These are phyloP conservation scores for Meloidogyne chitwoodi DNA, from an alignment of 1,140 invertebrate species.

Conservation along the genomic window DNA sequence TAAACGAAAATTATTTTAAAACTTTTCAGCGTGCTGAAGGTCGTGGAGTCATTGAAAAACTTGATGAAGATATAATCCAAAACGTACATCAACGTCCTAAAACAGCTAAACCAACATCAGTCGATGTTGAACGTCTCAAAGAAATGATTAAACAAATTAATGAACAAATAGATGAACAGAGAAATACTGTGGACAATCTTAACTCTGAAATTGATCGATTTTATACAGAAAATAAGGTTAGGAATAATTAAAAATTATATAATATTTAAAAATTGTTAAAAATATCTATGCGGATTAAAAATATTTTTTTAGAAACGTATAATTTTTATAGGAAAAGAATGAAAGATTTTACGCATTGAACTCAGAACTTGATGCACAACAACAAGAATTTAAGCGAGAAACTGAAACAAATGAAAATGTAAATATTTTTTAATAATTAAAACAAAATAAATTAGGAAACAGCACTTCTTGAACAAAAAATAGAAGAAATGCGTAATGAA, in stretches of 20 bases:
- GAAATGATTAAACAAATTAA: slow-evolving; percentile 36
- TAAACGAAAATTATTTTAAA: slow-evolving; percentile 4
- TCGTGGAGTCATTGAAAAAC: slow-evolving; percentile 38
- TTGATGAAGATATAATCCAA: slow-evolving; percentile 19
- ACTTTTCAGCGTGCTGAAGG: slow-evolving; percentile 27
- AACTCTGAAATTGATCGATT: slow-evolving; percentile 35
- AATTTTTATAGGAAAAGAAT: slow-evolving; percentile 38
- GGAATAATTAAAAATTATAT: background rate
- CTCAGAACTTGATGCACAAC: slow-evolving; percentile 25
- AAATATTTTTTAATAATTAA: background rate
- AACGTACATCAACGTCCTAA: slow-evolving; percentile 30
- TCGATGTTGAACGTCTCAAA: slow-evolving; percentile 27
- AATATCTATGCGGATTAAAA: too few species aligned
- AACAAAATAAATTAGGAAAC: slow-evolving; percentile 12
- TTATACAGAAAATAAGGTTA: slow-evolving; percentile 37
- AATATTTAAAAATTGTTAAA: background rate
- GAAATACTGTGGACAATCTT: slow-evolving; percentile 13
- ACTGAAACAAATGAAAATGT: slow-evolving; percentile 5
- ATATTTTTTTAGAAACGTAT: too few species aligned
- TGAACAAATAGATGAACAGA: slow-evolving; percentile 29
- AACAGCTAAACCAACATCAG: slow-evolving; percentile 38
- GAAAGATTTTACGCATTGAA: slow-evolving; percentile 41
- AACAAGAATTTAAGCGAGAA: background rate
- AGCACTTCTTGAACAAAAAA: slow-evolving; percentile 22
- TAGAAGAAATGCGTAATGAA: slow-evolving; percentile 11